Base-by-base conservation (phyloP, 1,140 invertebrate species). In the Drosophila tsacasi region DNA sequence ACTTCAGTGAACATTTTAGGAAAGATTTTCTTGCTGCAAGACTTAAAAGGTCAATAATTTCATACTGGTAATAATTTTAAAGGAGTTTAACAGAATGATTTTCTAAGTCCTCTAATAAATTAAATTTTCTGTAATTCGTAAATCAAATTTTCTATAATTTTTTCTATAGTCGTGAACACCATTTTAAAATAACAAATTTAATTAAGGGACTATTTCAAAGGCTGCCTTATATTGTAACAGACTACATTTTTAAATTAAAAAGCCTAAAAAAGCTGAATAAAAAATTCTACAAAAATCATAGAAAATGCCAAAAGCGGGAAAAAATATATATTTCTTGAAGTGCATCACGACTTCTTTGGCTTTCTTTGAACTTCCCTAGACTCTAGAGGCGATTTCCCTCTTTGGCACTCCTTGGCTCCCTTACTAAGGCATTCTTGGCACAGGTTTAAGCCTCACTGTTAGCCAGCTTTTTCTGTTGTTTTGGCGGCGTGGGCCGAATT, bases 401-500 rank as follows among this genome's bases (percentile, higher is more conserved):
- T 50, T n/a, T 10, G 63, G 57, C 57, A 59, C 52, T 66, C 61
- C 47, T 55, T 52, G 27, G 49, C 27, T 54, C 54, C 37, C 35
- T 57, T 35, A 25, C 27, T 12, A 7, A 39, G 21, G 32, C 61
- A 58, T 76, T 76, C 52, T 72, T 52, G 73, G 42, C 61, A 32
- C 66, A 62, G 55, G 30, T 57, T 57, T 42, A 55, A 6, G 15
- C 39, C 37, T 30, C 8, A 37, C 35, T 65, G 10, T 55, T 50
- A 12, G 35, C 15, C 54, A 39, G 5, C n/a, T 37, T 49, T 64
- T 52, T 23, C 23, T 19, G 39, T 32, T 68, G 23, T 46, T 66
- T 23, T 30, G 47, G 23, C 27, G 46, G 81, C 75, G 83, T 82
- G 83, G 83, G 83, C 46, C 58, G 60, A 59, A 40, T 49, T 77